Conservation (phyloP, 1,140 invertebrate species). For the Papilio glaucus region DNA sequence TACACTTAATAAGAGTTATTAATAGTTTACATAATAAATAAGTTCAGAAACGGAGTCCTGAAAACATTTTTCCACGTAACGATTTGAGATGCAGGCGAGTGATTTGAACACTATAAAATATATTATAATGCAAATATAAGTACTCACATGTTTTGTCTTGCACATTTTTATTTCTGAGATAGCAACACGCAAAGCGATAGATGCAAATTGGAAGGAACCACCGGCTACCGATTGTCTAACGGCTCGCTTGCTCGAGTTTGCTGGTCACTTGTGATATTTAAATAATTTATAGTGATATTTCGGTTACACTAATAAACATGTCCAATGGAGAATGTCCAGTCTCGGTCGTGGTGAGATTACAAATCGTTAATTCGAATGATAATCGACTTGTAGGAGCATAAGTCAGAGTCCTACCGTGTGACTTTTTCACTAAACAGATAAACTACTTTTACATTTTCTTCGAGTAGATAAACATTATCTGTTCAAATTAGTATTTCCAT, state of each 20-base stretch:
- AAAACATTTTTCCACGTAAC: too few species aligned
- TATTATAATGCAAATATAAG: neutral
- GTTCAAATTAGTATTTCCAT: too few species aligned
- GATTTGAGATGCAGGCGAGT: too few species aligned
- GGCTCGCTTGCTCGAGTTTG: neutral
- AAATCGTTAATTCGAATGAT: slow-evolving; percentile 58
- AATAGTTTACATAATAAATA: neutral
- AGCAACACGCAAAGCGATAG: neutral
- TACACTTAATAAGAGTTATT: neutral
- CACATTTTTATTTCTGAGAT: too few species aligned
- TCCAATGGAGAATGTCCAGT: slow-evolving; percentile 48
- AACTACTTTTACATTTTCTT: slow-evolving; percentile 6
- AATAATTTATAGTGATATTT: slow-evolving; percentile 64
- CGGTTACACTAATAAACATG: slow-evolving; percentile 64
- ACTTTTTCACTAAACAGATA: too few species aligned
- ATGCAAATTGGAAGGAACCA: neutral
- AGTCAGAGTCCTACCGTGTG: slow-evolving; percentile 46
- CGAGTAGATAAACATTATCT: too few species aligned
- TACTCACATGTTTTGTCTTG: too few species aligned
- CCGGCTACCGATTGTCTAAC: slow-evolving; percentile 19
- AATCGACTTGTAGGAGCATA: slow-evolving; percentile 53
- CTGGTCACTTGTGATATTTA: slow-evolving; percentile 44
- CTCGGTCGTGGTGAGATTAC: slow-evolving; percentile 40
- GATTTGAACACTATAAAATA: too few species aligned
- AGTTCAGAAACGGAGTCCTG: neutral